Conservation (phyloP, 2,113 vertebrate genomes). For the Cariama cristata region DNA sequence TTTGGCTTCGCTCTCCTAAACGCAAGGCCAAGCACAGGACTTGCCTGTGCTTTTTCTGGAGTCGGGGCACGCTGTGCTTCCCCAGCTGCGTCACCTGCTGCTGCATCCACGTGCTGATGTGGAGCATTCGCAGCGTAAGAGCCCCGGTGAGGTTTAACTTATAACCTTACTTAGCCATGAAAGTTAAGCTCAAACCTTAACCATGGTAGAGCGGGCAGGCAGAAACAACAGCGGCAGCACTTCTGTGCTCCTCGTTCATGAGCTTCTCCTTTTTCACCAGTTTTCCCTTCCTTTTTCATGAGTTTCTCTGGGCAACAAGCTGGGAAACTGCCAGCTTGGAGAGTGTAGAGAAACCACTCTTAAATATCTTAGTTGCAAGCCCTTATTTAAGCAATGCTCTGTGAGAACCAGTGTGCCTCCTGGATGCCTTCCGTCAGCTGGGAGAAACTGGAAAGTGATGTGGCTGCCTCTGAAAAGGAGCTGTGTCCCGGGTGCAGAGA, state of each 20-base stretch:
- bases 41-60: background rate
- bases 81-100: background rate
- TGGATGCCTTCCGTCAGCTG: background rate
- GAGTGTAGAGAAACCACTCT: background rate
- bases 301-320: background rate
- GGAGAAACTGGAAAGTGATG: background rate
- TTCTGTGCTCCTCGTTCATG: accelerated
- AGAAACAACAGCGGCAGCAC: background rate
- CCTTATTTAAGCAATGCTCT: background rate
- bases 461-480: background rate
- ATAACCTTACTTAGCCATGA: background rate
- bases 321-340: background rate
- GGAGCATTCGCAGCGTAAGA: background rate
- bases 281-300: background rate
- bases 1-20: background rate
- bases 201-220: accelerated
- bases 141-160: background rate
- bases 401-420: background rate
- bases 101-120: accelerated
- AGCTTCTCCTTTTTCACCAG: background rate
- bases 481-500: background rate
- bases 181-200: background rate
- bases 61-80: background rate
- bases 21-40: background rate
- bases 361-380: background rate